Conservation (phyloP, 64 coral and sea anemone genomes). For the Orbicella faveolata region DNA sequence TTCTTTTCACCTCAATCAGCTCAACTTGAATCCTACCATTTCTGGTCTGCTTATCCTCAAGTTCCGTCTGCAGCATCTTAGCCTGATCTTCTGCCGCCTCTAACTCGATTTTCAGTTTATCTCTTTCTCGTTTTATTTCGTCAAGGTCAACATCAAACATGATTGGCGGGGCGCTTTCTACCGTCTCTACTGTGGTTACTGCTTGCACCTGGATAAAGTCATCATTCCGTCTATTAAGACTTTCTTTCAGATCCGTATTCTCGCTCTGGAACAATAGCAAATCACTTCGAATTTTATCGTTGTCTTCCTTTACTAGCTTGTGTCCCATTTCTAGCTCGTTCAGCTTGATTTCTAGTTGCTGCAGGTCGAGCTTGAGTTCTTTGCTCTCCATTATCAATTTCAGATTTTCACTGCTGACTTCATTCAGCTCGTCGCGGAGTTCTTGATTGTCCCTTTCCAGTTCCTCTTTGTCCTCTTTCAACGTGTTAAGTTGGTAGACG, state of each 20-base stretch:
- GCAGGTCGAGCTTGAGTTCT: conserved; percentile 66
- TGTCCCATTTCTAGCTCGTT: conserved; percentile 59
- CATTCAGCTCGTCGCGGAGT: conserved; percentile 63
- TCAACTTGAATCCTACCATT: conserved; percentile 48
- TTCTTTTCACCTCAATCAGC: conserved; percentile 50
- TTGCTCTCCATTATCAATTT: conserved; percentile 69
- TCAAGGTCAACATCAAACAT: conserved; percentile 77
- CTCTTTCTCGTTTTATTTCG: conserved; percentile 72
- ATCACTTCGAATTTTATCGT: conserved; percentile 66
- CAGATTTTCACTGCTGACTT: conserved; percentile 57
- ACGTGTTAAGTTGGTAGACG: conserved; percentile 29
- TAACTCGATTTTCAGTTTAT: conserved; percentile 70
- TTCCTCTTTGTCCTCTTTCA: conserved; percentile 70
- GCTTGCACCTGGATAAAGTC: conserved; percentile 61
- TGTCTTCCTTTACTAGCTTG: conserved; percentile 71
- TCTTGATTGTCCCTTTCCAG: conserved; percentile 64
- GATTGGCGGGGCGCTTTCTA: conserved; percentile 66
- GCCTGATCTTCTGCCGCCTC: conserved; percentile 51
- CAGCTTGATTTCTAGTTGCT: conserved; percentile 64
- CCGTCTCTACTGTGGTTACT: conserved; percentile 39
- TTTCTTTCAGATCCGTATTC: conserved; percentile 55
- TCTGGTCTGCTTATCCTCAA: conserved; percentile 61
- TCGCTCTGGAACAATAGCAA: conserved; percentile 61
- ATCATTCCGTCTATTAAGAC: conserved; percentile 22
- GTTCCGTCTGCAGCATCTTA: conserved; percentile 41